phyloP scores from a whole-genome alignment of 1,140 invertebrate species.

The Zaprionus gabonicus region DNA sequence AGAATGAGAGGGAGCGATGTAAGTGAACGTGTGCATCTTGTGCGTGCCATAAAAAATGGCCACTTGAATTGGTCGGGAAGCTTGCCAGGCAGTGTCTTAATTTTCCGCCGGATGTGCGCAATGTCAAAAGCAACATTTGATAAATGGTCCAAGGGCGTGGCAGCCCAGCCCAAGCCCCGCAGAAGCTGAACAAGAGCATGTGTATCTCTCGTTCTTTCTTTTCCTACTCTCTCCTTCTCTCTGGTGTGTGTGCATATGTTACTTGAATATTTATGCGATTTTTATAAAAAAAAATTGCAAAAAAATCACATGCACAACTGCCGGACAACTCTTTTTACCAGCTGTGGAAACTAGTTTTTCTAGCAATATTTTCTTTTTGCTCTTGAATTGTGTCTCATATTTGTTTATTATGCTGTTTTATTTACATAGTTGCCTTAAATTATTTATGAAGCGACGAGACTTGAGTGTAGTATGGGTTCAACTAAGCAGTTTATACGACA shows the following conservation, averaged over 20 bases:
- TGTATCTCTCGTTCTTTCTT: slow-evolving; percentile 9
- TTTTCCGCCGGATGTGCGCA: slow-evolving; percentile 79
- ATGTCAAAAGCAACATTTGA: slow-evolving; percentile 78
- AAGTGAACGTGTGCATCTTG: slow-evolving; percentile 23
- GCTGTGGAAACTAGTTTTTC: slow-evolving; percentile 12
- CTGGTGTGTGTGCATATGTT: slow-evolving; percentile 48
- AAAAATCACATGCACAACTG: slow-evolving; percentile 45
- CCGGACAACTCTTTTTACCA: slow-evolving; percentile 6
- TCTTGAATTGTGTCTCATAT: slow-evolving; percentile 14
- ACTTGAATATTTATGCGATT: slow-evolving; percentile 75
- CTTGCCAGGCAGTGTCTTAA: slow-evolving; percentile 77
- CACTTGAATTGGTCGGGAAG: slow-evolving; percentile 75
- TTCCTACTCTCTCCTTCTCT: too few species aligned
- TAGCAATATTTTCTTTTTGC: slow-evolving; percentile 16
- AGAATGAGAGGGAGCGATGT: background rate
- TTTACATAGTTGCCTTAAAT: background rate
- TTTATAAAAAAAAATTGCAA: slow-evolving; percentile 49
- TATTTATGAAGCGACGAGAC: slow-evolving; percentile 1
- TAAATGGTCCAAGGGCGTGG: slow-evolving; percentile 59
- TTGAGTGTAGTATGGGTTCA: background rate
- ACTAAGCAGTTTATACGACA: background rate
- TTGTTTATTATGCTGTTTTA: slow-evolving; percentile 17
- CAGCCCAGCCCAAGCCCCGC: slow-evolving; percentile 31
- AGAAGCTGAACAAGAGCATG: slow-evolving; percentile 13
- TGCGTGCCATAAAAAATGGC: slow-evolving; percentile 54